Percentiles rank a stretch among this genome's conserved stretches.
phyloP scores from a whole-genome alignment of 2,113 vertebrate genomes.

The Entomyzon cyanotis region DNA sequence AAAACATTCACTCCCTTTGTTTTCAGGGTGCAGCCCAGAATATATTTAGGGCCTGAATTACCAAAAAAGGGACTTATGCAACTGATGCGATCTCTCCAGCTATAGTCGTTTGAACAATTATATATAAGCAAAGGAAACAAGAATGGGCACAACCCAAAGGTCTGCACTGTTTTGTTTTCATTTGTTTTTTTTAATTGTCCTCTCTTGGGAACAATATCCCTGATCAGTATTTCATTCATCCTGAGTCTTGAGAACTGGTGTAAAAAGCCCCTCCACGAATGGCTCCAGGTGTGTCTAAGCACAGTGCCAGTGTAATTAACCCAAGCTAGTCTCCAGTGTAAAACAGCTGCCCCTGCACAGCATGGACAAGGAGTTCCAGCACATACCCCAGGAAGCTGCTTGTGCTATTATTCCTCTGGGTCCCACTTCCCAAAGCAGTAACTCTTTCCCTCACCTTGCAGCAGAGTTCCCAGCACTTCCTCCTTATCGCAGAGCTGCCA shows the following conservation, averaged over 20 bases:
- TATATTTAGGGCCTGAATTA: conserved; percentile 67
- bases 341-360: background rate
- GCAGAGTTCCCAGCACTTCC: background rate
- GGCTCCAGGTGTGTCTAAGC: background rate
- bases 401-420: background rate
- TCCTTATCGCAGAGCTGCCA: background rate
- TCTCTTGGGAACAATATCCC: background rate
- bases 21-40: conserved; percentile 68
- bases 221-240: background rate
- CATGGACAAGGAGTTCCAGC: background rate
- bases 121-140: conserved; percentile 68
- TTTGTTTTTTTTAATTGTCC: background rate
- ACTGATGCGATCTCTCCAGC: conserved; percentile 65
- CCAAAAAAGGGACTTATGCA: conserved; percentile 66
- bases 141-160: conserved; percentile 61
- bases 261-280: background rate
- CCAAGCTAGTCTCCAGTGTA: background rate
- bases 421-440: background rate
- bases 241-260: background rate
- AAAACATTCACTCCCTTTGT: conserved; percentile 69
- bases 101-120: conserved; percentile 66
- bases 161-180: conserved; percentile 62
- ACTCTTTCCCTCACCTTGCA: background rate
- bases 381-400: background rate
- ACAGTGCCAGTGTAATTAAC: background rate